Percentiles rank a stretch among this genome's conserved stretches.
Conservation (phyloP, 2,113 vertebrate species). For the Acrocephalus kingi region DNA sequence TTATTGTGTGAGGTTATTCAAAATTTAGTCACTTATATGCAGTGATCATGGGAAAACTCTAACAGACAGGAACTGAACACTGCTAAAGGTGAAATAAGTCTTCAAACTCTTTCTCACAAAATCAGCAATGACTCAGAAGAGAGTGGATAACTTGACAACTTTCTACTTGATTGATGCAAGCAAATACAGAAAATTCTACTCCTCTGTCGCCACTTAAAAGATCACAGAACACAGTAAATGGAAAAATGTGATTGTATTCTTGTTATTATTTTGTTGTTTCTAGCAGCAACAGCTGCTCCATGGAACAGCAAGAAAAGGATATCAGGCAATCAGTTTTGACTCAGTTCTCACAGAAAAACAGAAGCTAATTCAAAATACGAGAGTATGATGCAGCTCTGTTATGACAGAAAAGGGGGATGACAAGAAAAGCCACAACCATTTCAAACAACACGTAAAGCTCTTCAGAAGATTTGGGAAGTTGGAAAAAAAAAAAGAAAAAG, state of each 20-base stretch:
- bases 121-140: neutral
- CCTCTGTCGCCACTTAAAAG: neutral
- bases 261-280: neutral
- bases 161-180: neutral
- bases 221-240: neutral
- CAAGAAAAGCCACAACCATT: neutral
- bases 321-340: neutral
- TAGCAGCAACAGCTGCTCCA: slow-evolving; percentile 12
- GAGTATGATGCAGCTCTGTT: neutral
- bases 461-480: neutral
- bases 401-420: neutral
- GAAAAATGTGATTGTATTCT: neutral
- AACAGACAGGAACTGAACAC: neutral
- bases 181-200: neutral
- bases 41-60: neutral
- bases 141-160: neutral
- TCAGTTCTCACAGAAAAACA: neutral
- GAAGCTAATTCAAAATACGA: neutral
- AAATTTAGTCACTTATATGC: neutral
- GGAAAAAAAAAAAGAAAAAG: neutral
- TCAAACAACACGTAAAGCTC: neutral
- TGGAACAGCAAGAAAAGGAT: neutral
- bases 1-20: neutral
- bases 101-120: neutral
- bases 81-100: neutral